Percentiles rank a stretch among this genome's conserved stretches.
Conservation (phyloP, 2,888 invertebrate species). For the Hirtodrosophila cameraria region DNA sequence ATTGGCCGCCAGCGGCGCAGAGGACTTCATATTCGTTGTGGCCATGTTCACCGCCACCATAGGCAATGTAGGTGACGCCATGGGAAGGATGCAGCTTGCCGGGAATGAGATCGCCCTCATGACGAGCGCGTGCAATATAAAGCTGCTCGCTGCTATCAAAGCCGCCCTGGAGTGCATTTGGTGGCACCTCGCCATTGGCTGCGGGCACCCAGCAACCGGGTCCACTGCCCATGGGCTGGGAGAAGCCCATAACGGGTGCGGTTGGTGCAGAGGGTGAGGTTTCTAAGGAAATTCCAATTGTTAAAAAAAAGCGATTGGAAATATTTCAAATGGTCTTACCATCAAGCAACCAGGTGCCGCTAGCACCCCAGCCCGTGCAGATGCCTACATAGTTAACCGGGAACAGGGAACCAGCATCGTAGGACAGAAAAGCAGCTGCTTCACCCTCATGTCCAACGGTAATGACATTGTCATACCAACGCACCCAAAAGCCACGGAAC, state of each 20-base stretch:
- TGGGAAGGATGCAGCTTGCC: constrained; percentile 89
- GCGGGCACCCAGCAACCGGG: constrained; percentile 87
- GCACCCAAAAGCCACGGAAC: constrained; percentile 93
- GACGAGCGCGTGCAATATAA: constrained; percentile 88
- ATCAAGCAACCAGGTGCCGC: constrained; percentile 92
- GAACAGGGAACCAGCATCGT: constrained; percentile 89
- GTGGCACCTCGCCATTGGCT: constrained; percentile 87
- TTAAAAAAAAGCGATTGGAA: neutral
- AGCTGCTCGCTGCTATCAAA: constrained; percentile 86
- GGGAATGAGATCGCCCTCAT: constrained; percentile 90
- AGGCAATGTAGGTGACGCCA: constrained; percentile 89
- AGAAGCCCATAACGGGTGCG: constrained; percentile 70
- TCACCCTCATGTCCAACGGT: constrained; percentile 91
- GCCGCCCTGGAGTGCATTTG: constrained; percentile 89
- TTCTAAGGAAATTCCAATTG: constrained; percentile 60
- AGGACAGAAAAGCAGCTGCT: constrained; percentile 89
- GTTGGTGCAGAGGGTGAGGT: constrained; percentile 58
- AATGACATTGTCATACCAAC: constrained; percentile 89
- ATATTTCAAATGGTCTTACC: constrained; percentile 84
- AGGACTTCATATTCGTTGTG: constrained; percentile 89
- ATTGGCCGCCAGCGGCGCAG: constrained; percentile 86
- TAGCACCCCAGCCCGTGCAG: constrained; percentile 94
- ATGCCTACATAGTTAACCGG: constrained; percentile 90
- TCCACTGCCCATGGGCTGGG: constrained; percentile 76
- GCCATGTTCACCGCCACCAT: constrained; percentile 90